A percentile compares a stretch with the other conserved stretches of the same genome.
These are phyloP conservation scores for Phoxinus phoxinus DNA, from an alignment of 2,113 vertebrate genomes.

Conservation along the genomic window DNA sequence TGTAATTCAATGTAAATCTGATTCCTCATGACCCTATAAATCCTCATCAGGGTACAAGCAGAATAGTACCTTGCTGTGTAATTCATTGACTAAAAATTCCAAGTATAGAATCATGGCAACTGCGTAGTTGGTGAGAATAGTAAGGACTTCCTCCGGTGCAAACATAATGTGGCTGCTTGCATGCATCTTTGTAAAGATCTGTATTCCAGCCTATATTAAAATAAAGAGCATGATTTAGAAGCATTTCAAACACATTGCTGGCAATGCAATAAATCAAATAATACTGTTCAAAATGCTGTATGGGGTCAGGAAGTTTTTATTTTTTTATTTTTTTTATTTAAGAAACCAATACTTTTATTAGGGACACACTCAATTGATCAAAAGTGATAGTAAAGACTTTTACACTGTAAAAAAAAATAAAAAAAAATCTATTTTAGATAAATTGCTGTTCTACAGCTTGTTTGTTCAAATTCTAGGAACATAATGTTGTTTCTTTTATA, in stretches of 20 bases:
- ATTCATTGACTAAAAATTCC: conserved; percentile 68
- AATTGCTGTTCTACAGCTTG: background rate
- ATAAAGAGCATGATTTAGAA: conserved; percentile 18
- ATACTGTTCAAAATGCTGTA: background rate
- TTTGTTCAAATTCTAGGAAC: background rate
- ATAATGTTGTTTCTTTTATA: background rate
- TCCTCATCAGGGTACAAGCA: background rate
- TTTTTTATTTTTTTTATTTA: too few species aligned
- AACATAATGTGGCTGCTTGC: conserved; percentile 51
- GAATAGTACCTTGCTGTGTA: conserved; percentile 66
- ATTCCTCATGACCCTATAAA: background rate
- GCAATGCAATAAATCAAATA: background rate
- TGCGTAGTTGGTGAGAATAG: conserved; percentile 64
- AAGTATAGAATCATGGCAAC: conserved; percentile 66
- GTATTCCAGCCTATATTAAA: conserved; percentile 66
- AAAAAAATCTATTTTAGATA: too few species aligned
- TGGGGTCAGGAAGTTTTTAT: too few species aligned
- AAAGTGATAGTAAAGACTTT: too few species aligned
- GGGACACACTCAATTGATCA: too few species aligned
- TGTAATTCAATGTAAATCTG: background rate
- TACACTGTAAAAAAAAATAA: too few species aligned
- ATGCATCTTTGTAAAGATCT: conserved; percentile 68
- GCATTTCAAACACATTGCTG: background rate
- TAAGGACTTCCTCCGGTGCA: conserved; percentile 58
- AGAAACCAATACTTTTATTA: too few species aligned